Percentiles rank a stretch among this genome's conserved stretches.
phyloP scores from a whole-genome alignment of 2,888 invertebrate species.

The Chironomus tentans region DNA sequence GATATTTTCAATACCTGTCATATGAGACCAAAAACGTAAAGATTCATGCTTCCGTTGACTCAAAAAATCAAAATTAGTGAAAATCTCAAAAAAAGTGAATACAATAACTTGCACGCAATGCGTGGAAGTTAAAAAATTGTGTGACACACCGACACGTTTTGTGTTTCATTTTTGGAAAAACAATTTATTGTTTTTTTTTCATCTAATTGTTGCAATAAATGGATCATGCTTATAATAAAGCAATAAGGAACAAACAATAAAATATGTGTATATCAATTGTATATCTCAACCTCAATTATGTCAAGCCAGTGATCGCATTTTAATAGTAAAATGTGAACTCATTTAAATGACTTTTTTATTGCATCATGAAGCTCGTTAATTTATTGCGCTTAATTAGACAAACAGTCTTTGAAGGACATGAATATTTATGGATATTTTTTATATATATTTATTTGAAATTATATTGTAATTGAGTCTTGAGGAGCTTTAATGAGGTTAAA shows the following conservation, averaged over 20 bases:
- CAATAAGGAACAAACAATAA: neutral
- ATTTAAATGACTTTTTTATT: neutral
- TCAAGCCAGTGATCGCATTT: neutral
- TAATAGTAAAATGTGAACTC: neutral
- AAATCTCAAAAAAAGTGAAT: no score
- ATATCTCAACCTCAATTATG: neutral
- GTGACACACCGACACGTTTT: neutral
- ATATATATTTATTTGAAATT: no score
- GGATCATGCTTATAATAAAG: neutral
- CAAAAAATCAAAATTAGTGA: no score
- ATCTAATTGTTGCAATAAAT: neutral
- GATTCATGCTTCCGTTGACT: no score
- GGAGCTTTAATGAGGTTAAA: neutral
- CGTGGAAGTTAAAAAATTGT: no score
- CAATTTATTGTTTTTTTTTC: neutral
- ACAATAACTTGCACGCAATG: no score
- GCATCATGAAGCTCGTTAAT: neutral
- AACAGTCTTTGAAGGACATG: neutral
- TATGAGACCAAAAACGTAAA: no score
- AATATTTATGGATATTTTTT: neutral
- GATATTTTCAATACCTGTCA: no score
- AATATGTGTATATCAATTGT: no score
- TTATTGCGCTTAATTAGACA: constrained; percentile 7
- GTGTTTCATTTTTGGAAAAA: neutral
- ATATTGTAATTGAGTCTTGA: neutral